Percentiles rank a stretch among this genome's conserved stretches.
These are phyloP conservation scores for Ornithoptera alexandrae DNA, from an alignment of 2,888 invertebrate species.

Conservation along the genomic window DNA sequence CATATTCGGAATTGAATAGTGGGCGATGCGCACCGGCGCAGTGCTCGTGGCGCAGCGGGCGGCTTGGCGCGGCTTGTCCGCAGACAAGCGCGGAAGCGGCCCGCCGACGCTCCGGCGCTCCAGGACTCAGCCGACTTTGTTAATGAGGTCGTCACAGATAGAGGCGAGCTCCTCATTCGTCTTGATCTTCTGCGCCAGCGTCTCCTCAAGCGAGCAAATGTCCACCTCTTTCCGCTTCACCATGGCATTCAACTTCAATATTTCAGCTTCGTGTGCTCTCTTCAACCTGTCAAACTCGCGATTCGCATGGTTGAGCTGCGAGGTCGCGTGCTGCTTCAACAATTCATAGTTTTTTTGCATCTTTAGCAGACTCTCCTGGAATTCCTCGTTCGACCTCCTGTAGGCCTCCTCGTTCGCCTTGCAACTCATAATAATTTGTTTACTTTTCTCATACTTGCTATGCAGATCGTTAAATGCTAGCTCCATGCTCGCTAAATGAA, in stretches of 20 bases:
- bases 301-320: conserved; percentile 87
- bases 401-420: conserved; percentile 84
- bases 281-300: conserved; percentile 88
- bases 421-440: conserved; percentile 77
- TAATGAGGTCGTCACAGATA: conserved; percentile 96
- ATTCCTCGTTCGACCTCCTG: conserved; percentile 83
- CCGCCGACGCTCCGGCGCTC: conserved; percentile 38
- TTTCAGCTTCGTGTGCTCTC: conserved; percentile 87
- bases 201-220: conserved; percentile 88
- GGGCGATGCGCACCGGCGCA: neutral
- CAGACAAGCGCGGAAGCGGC: conserved; percentile 62
- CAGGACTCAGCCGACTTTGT: conserved; percentile 68
- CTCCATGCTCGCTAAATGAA: conserved; percentile 82
- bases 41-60: neutral
- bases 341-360: conserved; percentile 92
- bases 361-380: conserved; percentile 84
- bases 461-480: conserved; percentile 82
- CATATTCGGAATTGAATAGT: neutral
- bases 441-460: conserved; percentile 83
- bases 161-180: conserved; percentile 94
- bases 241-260: conserved; percentile 91
- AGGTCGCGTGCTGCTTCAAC: conserved; percentile 92
- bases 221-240: conserved; percentile 93
- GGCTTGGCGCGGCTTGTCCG: conserved; percentile 61
- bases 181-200: conserved; percentile 91